A percentile compares a stretch with the other conserved stretches of the same genome.
These are phyloP conservation scores for Hystrix brachyura DNA, from an alignment of 2,113 vertebrate species.

Conservation along the genomic window DNA sequence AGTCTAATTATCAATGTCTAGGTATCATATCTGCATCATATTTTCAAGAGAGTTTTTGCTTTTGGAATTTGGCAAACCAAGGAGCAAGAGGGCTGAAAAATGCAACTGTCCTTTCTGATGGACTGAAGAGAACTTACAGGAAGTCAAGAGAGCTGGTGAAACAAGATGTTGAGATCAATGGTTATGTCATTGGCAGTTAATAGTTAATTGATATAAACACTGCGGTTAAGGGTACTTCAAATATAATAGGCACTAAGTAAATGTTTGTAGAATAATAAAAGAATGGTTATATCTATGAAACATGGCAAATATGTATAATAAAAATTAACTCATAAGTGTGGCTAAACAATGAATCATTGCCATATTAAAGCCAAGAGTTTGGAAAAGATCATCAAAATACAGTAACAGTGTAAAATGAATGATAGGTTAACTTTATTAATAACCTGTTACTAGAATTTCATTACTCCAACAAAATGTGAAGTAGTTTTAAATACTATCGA, in stretches of 20 bases:
- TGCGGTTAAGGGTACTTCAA: not conserved
- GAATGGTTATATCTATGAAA: not conserved
- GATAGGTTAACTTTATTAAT: not conserved
- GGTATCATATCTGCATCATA: not conserved
- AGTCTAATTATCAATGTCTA: not conserved
- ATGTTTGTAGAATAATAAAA: slow-evolving; percentile 3
- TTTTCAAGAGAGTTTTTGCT: not conserved
- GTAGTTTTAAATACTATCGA: not conserved
- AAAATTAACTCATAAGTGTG: not conserved
- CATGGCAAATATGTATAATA: not conserved
- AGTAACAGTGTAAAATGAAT: not conserved
- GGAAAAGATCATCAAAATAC: not conserved
- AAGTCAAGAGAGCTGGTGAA: not conserved
- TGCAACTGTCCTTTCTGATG: not conserved
- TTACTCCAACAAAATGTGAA: not conserved
- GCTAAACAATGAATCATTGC: not conserved
- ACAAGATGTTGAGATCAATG: not conserved
- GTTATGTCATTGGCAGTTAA: slow-evolving; percentile 12
- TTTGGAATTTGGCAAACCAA: not conserved
- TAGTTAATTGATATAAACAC: not conserved
- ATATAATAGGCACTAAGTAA: not conserved
- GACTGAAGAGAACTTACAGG: not conserved
- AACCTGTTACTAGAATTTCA: not conserved
- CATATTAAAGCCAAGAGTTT: not conserved
- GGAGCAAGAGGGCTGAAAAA: not conserved